Evolutionary conservation across 2,113 vertebrate species (phyloP).

Genomic region (Rhinichthys klamathensis): DNA sequence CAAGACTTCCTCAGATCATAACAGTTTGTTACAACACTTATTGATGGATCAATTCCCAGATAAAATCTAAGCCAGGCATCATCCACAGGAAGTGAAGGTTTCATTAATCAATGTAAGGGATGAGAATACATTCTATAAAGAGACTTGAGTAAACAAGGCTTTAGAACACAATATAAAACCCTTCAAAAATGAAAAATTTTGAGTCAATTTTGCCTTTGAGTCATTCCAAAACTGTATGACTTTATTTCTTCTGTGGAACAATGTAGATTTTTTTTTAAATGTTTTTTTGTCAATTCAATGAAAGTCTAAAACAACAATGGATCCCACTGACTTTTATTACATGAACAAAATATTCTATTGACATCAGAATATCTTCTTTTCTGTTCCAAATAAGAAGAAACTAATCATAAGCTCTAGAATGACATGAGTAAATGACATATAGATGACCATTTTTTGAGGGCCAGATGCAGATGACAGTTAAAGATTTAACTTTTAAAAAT

Average conservation of each 20-base stretch:
- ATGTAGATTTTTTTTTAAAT: too few relatives aligned
- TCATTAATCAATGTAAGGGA: neutral
- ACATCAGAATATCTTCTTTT: too few relatives aligned
- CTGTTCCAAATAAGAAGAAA: too few relatives aligned
- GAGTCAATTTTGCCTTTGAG: neutral
- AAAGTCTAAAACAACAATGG: neutral
- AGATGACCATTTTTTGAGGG: neutral
- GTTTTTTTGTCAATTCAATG: neutral
- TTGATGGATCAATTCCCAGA: too few relatives aligned
- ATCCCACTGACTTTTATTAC: too few relatives aligned
- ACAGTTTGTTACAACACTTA: too few relatives aligned
- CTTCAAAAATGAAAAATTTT: neutral
- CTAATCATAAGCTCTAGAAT: too few relatives aligned
- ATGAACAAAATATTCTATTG: too few relatives aligned
- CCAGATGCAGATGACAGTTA: neutral
- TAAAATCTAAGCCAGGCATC: too few relatives aligned
- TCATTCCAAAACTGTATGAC: neutral
- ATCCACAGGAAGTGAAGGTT: constrained; percentile 19
- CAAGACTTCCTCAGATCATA: neutral
- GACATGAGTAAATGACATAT: too few relatives aligned
- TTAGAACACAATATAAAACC: constrained; percentile 20
- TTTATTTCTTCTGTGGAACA: too few relatives aligned
- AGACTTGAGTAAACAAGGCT: constrained; percentile 4
- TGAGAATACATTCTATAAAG: constrained; percentile 7
- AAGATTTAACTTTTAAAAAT: neutral